Percentiles rank a stretch among this genome's conserved stretches.
Evolutionary conservation across 2,888 invertebrate genomes (phyloP).

Genomic region (Morpho achilles): DNA sequence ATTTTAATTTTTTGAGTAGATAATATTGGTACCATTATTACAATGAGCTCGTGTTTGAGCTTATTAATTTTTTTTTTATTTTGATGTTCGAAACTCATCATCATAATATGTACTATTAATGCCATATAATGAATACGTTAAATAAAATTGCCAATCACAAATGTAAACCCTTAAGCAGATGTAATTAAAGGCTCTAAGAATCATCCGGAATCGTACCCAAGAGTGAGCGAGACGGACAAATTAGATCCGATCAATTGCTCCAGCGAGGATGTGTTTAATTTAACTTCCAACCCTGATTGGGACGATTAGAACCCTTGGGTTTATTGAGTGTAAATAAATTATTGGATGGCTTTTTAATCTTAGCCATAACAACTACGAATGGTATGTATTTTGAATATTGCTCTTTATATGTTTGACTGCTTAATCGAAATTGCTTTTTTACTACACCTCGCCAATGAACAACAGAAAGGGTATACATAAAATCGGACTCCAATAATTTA

Average conservation of each 20-base stretch:
- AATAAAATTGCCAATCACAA: not conserved
- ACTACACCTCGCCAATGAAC: too few species aligned
- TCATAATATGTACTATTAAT: too few species aligned
- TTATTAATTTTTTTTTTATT: too few species aligned
- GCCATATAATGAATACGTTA: not conserved
- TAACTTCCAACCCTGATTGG: constrained; percentile 24
- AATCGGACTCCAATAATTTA: too few species aligned
- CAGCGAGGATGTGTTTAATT: constrained; percentile 25
- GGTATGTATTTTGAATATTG: not conserved
- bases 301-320: constrained; percentile 23
- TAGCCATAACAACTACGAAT: constrained; percentile 4
- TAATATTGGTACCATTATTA: too few species aligned
- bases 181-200: not conserved
- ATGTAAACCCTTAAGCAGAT: not conserved
- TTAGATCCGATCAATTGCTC: constrained; percentile 17
- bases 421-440: not conserved
- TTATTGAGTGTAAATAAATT: constrained; percentile 29
- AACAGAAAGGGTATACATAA: too few species aligned
- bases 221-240: constrained; percentile 12
- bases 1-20: too few species aligned
- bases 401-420: not conserved
- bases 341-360: constrained; percentile 35
- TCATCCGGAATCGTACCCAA: constrained; percentile 2
- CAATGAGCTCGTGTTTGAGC: too few species aligned
- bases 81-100: too few species aligned